Percentiles rank a stretch among this genome's conserved stretches.
These are phyloP conservation scores for Perognathus longimembris DNA, from an alignment of 2,113 vertebrate species.

Conservation along the genomic window DNA sequence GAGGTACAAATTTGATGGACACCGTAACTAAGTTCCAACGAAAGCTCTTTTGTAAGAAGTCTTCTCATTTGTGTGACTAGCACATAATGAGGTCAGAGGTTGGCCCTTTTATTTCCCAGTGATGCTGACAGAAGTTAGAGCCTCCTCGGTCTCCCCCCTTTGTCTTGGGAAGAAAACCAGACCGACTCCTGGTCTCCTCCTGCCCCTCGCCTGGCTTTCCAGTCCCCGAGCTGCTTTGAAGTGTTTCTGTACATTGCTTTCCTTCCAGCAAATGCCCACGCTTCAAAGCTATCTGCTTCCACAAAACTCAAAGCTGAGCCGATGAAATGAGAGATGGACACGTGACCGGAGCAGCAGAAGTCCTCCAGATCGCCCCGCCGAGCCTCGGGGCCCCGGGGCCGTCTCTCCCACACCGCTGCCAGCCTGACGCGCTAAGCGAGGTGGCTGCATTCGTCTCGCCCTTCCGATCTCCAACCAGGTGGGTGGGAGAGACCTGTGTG, in stretches of 20 bases:
- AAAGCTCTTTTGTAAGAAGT: slow-evolving; percentile 71
- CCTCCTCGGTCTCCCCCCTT: slow-evolving; percentile 24
- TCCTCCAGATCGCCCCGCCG: not conserved
- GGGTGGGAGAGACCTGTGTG: slow-evolving; percentile 30
- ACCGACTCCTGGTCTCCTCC: slow-evolving; percentile 46
- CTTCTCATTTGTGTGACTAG: slow-evolving; percentile 75
- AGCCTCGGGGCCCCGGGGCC: no score
- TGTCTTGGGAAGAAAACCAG: not conserved
- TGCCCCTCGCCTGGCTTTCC: not conserved
- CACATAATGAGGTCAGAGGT: slow-evolving; percentile 83
- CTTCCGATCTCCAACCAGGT: slow-evolving; percentile 50
- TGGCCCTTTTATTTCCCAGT: slow-evolving; percentile 68
- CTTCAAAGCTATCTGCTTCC: slow-evolving; percentile 68
- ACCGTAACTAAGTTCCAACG: slow-evolving; percentile 63
- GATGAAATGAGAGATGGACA: not conserved
- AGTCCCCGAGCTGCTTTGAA: slow-evolving; percentile 31
- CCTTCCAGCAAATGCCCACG: slow-evolving; percentile 28
- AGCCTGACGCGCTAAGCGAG: not conserved
- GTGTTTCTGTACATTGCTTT: slow-evolving; percentile 41
- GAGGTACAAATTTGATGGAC: slow-evolving; percentile 77
- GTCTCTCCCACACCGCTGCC: no score
- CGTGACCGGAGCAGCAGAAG: not conserved
- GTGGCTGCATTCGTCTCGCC: not conserved
- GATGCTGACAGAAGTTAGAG: slow-evolving; percentile 66
- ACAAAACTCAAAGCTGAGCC: slow-evolving; percentile 55